A percentile compares a stretch with the other conserved stretches of the same genome.
Conservation (phyloP, 2,113 vertebrate species). For the Irena cyanogastra region DNA sequence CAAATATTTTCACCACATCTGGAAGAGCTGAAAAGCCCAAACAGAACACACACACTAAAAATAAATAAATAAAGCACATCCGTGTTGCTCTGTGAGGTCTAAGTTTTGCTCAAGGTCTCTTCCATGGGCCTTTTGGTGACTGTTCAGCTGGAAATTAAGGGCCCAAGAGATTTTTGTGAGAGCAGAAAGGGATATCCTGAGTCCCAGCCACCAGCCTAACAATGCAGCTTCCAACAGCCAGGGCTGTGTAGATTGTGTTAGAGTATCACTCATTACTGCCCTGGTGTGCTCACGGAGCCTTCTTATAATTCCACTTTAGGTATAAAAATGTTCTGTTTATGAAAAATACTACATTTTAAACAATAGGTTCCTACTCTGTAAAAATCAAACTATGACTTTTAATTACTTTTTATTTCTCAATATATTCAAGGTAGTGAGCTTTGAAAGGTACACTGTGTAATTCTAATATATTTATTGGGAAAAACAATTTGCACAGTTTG, state of each 20-base stretch:
- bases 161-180: conserved; percentile 1
- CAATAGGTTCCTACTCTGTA: background rate
- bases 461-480: background rate
- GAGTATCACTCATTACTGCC: background rate
- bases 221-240: conserved; percentile 7
- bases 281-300: background rate
- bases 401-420: background rate
- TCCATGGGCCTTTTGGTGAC: background rate
- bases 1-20: background rate
- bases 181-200: conserved; percentile 39
- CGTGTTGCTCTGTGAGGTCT: background rate
- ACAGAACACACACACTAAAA: background rate
- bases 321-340: background rate
- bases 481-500: background rate
- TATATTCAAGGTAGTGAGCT: background rate
- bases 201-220: conserved; percentile 1
- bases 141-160: conserved; percentile 23
- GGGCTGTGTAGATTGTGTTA: background rate
- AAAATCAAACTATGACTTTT: background rate
- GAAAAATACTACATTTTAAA: background rate
- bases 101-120: conserved; percentile 27
- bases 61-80: background rate
- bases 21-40: background rate
- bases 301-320: background rate
- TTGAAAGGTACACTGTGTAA: background rate